Conservation (phyloP, 2,888 invertebrate genomes). For the Chesias legatella region DNA sequence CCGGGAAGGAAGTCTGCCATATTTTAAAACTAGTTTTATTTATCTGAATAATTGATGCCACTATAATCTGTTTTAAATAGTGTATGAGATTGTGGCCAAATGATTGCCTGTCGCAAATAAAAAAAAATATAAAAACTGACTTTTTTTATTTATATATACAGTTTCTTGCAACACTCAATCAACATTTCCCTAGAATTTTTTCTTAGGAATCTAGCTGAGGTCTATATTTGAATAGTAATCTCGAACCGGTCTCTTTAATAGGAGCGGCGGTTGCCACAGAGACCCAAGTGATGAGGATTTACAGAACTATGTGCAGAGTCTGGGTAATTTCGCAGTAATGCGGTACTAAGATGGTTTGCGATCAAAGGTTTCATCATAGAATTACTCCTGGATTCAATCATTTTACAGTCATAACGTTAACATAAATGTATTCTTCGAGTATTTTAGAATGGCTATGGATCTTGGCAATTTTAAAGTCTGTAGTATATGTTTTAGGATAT, state of each 20-base stretch:
- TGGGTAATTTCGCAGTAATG: slow-evolving; percentile 7
- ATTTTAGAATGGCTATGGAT: too few species aligned
- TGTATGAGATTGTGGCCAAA: too few species aligned
- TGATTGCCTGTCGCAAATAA: too few species aligned
- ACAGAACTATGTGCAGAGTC: slow-evolving; percentile 1
- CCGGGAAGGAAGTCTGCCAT: background rate
- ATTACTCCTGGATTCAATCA: too few species aligned
- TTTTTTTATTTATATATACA: background rate
- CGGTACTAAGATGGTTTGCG: too few species aligned
- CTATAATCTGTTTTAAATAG: too few species aligned
- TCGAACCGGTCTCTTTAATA: slow-evolving; percentile 6
- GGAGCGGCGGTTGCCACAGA: slow-evolving; percentile 5
- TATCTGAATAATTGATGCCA: background rate
- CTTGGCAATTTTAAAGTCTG: too few species aligned
- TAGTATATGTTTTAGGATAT: too few species aligned
- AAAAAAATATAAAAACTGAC: too few species aligned
- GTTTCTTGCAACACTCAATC: slow-evolving; percentile 8
- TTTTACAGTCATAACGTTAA: too few species aligned
- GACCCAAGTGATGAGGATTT: slow-evolving; percentile 1
- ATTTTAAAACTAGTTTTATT: background rate
- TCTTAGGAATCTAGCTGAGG: slow-evolving; percentile 3
- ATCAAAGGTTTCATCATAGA: too few species aligned
- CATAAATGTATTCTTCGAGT: too few species aligned
- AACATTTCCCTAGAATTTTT: slow-evolving; percentile 7
- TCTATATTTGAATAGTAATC: slow-evolving; percentile 5